Conservation (phyloP, 1,140 invertebrate species). For the Diorhabda elongata region DNA sequence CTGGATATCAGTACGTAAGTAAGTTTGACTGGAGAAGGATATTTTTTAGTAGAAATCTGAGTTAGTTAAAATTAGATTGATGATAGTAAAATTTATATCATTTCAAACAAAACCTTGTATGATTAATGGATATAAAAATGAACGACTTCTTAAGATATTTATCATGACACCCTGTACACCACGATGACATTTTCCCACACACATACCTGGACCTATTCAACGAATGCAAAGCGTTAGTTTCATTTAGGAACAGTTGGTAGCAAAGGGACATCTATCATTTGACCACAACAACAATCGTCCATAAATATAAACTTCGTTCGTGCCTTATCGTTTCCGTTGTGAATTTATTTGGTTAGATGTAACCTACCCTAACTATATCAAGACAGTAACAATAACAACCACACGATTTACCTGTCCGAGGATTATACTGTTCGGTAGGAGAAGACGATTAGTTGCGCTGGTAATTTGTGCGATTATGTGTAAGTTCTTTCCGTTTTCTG, state of each 20-base stretch:
- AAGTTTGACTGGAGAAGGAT: too few relatives aligned
- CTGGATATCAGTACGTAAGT: too few relatives aligned
- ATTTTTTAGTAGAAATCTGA: too few relatives aligned
- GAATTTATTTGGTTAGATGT: constrained; percentile 24
- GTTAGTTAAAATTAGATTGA: too few relatives aligned
- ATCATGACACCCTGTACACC: neutral
- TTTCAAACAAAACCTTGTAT: too few relatives aligned
- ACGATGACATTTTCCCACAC: constrained; percentile 36
- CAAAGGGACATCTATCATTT: constrained; percentile 38
- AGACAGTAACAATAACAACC: constrained; percentile 30
- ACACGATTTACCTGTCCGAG: constrained; percentile 36
- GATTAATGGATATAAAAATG: too few relatives aligned
- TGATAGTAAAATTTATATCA: too few relatives aligned
- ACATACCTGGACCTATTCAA: constrained; percentile 32
- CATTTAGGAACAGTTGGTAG: constrained; percentile 39
- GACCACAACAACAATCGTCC: constrained; percentile 38
- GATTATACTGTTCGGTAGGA: constrained; percentile 24
- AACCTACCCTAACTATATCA: constrained; percentile 38
- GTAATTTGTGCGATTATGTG: constrained; percentile 36
- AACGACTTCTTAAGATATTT: constrained; percentile 9
- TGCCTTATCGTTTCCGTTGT: constrained; percentile 10
- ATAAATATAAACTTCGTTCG: constrained; percentile 5
- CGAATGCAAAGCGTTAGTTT: constrained; percentile 38
- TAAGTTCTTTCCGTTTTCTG: constrained; percentile 16
- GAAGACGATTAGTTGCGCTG: constrained; percentile 31